Evolutionary conservation across 2,888 invertebrate genomes (phyloP).

Genomic region (Drosophila paracracens): DNA sequence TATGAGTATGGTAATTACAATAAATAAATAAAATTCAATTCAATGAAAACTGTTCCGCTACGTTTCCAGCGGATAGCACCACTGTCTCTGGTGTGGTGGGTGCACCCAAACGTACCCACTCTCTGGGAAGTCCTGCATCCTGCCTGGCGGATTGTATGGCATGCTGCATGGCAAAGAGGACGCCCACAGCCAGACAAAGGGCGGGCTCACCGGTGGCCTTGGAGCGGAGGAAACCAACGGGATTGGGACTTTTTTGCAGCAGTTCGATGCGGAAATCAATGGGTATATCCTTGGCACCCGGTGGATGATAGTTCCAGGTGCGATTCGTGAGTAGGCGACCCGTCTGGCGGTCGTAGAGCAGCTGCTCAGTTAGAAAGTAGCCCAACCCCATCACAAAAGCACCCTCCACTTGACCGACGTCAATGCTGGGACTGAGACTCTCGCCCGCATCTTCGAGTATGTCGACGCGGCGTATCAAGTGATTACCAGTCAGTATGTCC

Average conservation of each 20-base stretch:
- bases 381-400: constrained; percentile 93
- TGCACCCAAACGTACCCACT: constrained; percentile 81
- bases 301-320: constrained; percentile 93
- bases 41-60: constrained; percentile 42
- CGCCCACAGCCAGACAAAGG: constrained; percentile 86
- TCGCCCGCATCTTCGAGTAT: constrained; percentile 90
- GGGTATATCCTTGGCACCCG: constrained; percentile 92
- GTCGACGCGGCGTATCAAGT: constrained; percentile 89
- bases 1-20: not conserved
- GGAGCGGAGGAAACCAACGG: constrained; percentile 89
- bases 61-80: constrained; percentile 69
- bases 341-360: constrained; percentile 87
- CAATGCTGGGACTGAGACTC: constrained; percentile 90
- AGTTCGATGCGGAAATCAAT: constrained; percentile 91
- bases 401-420: constrained; percentile 92
- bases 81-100: constrained; percentile 83
- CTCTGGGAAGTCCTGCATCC: constrained; percentile 86
- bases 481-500: constrained; percentile 92
- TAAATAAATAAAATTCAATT: not conserved
- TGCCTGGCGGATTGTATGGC: constrained; percentile 89
- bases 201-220: constrained; percentile 90
- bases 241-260: constrained; percentile 86
- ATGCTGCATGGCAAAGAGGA: constrained; percentile 89
- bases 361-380: constrained; percentile 90
- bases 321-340: constrained; percentile 90